Base-by-base conservation (phyloP, 2,888 invertebrate genomes). In the Catocala sponsa region DNA sequence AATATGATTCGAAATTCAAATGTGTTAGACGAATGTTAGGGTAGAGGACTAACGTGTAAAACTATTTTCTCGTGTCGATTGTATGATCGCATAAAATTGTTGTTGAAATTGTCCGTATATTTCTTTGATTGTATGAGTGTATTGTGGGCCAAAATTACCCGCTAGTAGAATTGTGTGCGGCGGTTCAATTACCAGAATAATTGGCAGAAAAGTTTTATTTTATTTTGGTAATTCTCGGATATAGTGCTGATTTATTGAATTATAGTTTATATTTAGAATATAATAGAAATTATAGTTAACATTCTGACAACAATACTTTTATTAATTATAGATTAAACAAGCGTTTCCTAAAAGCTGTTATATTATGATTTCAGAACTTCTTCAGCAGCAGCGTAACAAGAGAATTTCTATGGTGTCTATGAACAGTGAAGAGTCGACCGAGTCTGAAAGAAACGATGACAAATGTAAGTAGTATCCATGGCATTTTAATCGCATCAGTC, bases 341-440 rank as follows among this genome's bases (percentile, higher is more conserved):
- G 6, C 35, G 35, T 35, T 7, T 4, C 7, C 35, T 6, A 38
- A 38, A 7, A 7, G 7, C 12, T 35, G 33, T 32, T 15, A 6
- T 55, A 6, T 55, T 9, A 44, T 35, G 0, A 38, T 56, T 92
- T 91, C 92, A 94, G 94, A 94, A 86, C 82, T 94, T 13, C 79
- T 93, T 13, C 84, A 87, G 42, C 89, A 93, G 70, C 90, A 93
- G 72, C 86, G 93, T n/a, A 92, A 87, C 66, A 94, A 94, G 68
- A 85, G 94, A 67, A 83, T 90, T 70, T 94, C 94, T 1, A 88
- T 91, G 81, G 87, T 84, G 32, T 94, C 94, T 10, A 92, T 91
- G 89, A 90, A 90, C 76, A 92, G 92, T 51, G 89, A 92, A 70
- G 87, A 86, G 33, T 92, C 93, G 0, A 83, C 76, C 2, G 91